Evolutionary conservation across 1,140 invertebrate genomes (phyloP).

Genomic region (Nebria ingens): DNA sequence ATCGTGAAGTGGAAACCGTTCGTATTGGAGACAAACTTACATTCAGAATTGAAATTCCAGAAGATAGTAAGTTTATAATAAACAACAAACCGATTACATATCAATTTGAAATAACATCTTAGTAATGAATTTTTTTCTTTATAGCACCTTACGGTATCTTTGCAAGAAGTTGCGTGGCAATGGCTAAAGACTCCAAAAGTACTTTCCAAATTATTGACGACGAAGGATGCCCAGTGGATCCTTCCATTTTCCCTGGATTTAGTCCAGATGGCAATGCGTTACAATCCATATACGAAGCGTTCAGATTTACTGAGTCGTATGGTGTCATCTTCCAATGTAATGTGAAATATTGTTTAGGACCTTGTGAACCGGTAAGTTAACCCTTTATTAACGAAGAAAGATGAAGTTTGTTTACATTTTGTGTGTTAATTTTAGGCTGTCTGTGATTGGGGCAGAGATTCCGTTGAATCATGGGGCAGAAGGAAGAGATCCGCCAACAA

Average conservation of each 20-base stretch:
- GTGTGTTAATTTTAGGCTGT: slow-evolving; percentile 62
- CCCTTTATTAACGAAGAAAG: background rate
- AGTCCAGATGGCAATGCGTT: slow-evolving; percentile 77
- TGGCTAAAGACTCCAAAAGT: slow-evolving; percentile 93
- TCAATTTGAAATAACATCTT: no score
- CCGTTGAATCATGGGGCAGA: slow-evolving; percentile 81
- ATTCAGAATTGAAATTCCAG: slow-evolving; percentile 91
- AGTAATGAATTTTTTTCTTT: slow-evolving; percentile 34
- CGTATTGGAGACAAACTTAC: slow-evolving; percentile 89
- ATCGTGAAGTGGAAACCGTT: slow-evolving; percentile 85
- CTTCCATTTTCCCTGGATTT: slow-evolving; percentile 86
- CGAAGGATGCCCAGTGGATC: slow-evolving; percentile 88
- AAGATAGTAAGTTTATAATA: slow-evolving; percentile 61
- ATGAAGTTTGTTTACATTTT: slow-evolving; percentile 14
- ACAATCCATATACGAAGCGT: slow-evolving; percentile 87
- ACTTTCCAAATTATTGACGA: slow-evolving; percentile 95
- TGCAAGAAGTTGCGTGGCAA: slow-evolving; percentile 87
- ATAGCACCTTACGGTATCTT: slow-evolving; percentile 91
- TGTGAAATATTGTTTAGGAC: slow-evolving; percentile 91
- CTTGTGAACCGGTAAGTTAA: slow-evolving; percentile 76
- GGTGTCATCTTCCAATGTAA: slow-evolving; percentile 96
- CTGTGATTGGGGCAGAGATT: slow-evolving; percentile 80
- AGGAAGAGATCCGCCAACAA: slow-evolving; percentile 64
- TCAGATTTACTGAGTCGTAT: slow-evolving; percentile 91
- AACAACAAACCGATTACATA: slow-evolving; percentile 6